A percentile compares a stretch with the other conserved stretches of the same genome.
Conservation (phyloP, 2,113 vertebrate species). For the Oriolus oriolus region DNA sequence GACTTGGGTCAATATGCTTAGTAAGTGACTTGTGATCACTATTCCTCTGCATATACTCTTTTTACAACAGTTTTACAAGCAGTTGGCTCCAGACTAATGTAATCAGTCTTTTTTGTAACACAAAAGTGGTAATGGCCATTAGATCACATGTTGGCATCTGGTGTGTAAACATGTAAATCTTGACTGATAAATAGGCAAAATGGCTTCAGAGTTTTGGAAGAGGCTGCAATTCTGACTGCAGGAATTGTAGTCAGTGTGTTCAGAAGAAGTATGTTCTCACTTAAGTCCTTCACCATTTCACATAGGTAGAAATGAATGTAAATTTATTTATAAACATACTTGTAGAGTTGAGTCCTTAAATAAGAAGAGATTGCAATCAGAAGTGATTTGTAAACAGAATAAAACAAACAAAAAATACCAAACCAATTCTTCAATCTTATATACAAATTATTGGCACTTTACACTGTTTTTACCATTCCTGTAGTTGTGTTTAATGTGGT, state of each 20-base stretch:
- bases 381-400: not conserved
- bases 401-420: not conserved
- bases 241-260: not conserved
- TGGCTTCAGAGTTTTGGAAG: not conserved
- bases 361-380: not conserved
- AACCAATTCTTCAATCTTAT: not conserved
- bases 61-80: not conserved
- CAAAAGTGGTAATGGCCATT: not conserved
- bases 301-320: not conserved
- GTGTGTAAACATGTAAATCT: not conserved
- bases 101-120: not conserved
- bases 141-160: not conserved
- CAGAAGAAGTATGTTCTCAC: not conserved
- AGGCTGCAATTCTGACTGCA: not conserved
- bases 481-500: not conserved
- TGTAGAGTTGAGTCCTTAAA: not conserved
- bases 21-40: not conserved
- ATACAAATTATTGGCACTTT: not conserved
- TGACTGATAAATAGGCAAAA: not conserved
- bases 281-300: not conserved
- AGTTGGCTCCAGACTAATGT: not conserved
- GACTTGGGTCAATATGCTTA: not conserved
- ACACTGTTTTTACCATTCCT: not conserved
- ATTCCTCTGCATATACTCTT: not conserved
- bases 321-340: not conserved